phyloP scores from a whole-genome alignment of 2,797 vertebrate species.

The Coregonus suidteri region DNA sequence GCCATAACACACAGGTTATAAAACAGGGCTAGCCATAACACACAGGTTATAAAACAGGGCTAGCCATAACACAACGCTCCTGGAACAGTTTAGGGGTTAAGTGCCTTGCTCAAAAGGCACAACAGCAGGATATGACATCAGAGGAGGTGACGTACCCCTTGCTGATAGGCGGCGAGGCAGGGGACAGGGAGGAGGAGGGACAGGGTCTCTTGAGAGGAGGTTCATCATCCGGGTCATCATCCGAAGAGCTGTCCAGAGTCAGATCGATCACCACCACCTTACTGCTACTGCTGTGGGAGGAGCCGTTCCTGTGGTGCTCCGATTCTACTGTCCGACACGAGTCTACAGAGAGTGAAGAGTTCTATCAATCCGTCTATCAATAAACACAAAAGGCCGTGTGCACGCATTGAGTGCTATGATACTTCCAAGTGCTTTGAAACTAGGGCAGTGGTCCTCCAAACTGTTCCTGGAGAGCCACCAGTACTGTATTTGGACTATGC shows the following conservation, averaged over 20 bases:
- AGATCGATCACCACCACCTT: constrained; percentile 96
- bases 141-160: constrained; percentile 79
- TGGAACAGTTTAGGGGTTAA: no score
- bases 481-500: no score
- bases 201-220: constrained; percentile 89
- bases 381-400: not conserved
- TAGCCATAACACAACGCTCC: no score
- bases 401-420: not conserved
- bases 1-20: no score
- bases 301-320: constrained; percentile 83
- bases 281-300: constrained; percentile 73
- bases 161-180: constrained; percentile 85
- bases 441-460: no score
- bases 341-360: constrained; percentile 54
- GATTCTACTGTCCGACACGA: constrained; percentile 82
- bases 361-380: not conserved
- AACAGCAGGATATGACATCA: no score
- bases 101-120: no score
- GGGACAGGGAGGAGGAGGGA: constrained; percentile 85
- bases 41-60: no score
- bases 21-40: no score
- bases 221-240: constrained; percentile 93
- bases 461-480: no score
- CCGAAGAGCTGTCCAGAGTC: constrained; percentile 95
- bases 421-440: no score